phyloP scores from a whole-genome alignment of 2,113 vertebrate species.

The Lophochroa leadbeateri region DNA sequence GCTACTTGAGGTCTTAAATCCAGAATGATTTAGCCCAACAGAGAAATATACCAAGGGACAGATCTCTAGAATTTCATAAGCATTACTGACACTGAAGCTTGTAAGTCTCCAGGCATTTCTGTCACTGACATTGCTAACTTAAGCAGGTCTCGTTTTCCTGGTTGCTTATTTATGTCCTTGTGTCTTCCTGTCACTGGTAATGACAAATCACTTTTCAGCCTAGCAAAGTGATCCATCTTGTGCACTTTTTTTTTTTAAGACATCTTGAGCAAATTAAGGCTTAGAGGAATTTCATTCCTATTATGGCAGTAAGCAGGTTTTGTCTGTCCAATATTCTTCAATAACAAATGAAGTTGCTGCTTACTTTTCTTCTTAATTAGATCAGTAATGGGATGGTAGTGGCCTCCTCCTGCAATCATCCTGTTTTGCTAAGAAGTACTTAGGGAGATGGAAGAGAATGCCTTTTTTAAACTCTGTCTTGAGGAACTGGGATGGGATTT shows the following conservation, averaged over 20 bases:
- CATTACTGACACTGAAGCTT: neutral
- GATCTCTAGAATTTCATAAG: neutral
- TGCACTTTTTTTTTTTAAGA: neutral
- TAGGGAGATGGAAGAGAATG: neutral
- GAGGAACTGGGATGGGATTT: neutral
- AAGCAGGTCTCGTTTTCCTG: neutral
- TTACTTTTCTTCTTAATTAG: neutral
- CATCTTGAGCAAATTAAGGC: neutral
- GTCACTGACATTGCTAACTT: neutral
- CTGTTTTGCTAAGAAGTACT: neutral
- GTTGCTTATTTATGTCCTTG: neutral
- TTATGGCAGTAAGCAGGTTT: neutral
- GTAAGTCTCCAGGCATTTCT: neutral
- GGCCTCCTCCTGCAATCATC: neutral
- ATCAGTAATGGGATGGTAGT: neutral
- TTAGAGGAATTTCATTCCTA: neutral
- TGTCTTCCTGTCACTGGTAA: neutral
- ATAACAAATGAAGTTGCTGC: neutral
- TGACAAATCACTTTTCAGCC: neutral
- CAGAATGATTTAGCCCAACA: neutral
- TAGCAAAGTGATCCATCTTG: neutral
- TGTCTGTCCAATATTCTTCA: neutral
- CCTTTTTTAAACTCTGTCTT: neutral
- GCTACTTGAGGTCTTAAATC: neutral
- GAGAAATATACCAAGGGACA: neutral